Percentiles rank a stretch among this genome's conserved stretches.
Evolutionary conservation across 1,140 invertebrate genomes (phyloP).

Genomic region (Drosophila elegans): DNA sequence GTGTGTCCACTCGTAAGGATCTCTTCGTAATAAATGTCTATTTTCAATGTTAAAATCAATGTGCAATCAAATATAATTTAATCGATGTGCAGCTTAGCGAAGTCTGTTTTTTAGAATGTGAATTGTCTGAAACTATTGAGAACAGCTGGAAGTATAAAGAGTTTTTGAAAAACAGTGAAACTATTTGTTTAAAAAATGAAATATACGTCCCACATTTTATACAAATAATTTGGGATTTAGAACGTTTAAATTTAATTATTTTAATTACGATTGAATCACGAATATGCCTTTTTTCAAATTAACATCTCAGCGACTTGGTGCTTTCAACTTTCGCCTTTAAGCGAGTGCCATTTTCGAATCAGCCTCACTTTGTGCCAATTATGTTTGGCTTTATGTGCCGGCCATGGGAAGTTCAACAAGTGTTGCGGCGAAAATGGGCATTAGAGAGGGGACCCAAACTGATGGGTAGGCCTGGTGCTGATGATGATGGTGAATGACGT

Average conservation of each 20-base stretch:
- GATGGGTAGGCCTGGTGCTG: slow-evolving; percentile 39
- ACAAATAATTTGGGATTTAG: too few species aligned
- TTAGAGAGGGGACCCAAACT: slow-evolving; percentile 42
- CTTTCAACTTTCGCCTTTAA: slow-evolving; percentile 34
- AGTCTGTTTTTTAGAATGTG: background rate
- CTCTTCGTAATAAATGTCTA: background rate
- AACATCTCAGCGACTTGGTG: background rate
- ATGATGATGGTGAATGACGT: slow-evolving; percentile 45
- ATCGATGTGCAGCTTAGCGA: background rate
- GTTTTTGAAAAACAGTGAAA: too few species aligned
- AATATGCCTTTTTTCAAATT: slow-evolving; percentile 3
- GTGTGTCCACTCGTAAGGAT: slow-evolving; percentile 60
- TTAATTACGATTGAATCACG: too few species aligned
- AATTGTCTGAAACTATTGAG: background rate
- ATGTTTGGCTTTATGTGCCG: slow-evolving; percentile 41
- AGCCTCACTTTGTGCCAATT: slow-evolving; percentile 56
- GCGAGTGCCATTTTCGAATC: slow-evolving; percentile 16
- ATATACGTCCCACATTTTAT: too few species aligned
- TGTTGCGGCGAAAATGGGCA: slow-evolving; percentile 66
- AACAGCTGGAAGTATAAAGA: too few species aligned
- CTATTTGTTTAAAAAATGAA: too few species aligned
- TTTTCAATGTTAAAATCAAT: slow-evolving; percentile 1
- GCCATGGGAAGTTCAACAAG: slow-evolving; percentile 70
- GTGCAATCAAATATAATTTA: background rate
- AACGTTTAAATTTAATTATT: too few species aligned